Evolutionary conservation across 2,888 invertebrate species (phyloP).

Genomic region (Dascillus cervinus): DNA sequence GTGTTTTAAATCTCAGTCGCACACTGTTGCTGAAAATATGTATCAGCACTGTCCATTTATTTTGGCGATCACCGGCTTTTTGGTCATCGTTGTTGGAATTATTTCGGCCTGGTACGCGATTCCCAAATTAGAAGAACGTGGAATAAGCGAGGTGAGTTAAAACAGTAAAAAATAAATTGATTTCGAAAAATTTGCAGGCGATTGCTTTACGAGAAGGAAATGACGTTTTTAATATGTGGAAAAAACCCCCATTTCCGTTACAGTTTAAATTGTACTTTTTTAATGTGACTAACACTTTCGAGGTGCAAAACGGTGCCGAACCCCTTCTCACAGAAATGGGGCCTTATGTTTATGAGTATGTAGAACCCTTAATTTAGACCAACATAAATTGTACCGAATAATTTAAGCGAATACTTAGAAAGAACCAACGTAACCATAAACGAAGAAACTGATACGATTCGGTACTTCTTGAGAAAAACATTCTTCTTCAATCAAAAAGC

Average conservation of each 20-base stretch:
- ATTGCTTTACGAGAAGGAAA: slow-evolving; percentile 50
- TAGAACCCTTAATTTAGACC: slow-evolving; percentile 9
- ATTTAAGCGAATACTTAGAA: slow-evolving; percentile 23
- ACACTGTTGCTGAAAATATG: too few species aligned
- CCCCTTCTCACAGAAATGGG: slow-evolving; percentile 53
- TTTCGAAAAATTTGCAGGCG: slow-evolving; percentile 39
- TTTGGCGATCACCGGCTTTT: slow-evolving; percentile 29
- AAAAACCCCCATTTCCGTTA: slow-evolving; percentile 50
- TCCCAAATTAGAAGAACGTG: slow-evolving; percentile 42
- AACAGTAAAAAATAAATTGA: slow-evolving; percentile 5
- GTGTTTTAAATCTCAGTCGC: too few species aligned
- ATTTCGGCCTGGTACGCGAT: slow-evolving; percentile 46
- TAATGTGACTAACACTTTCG: slow-evolving; percentile 53
- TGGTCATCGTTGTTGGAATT: slow-evolving; percentile 39
- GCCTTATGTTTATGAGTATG: slow-evolving; percentile 58
- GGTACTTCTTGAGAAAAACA: slow-evolving; percentile 46
- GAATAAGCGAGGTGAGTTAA: slow-evolving; percentile 45
- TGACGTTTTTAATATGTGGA: slow-evolving; percentile 51
- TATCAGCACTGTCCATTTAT: slow-evolving; percentile 24
- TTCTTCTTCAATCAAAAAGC: slow-evolving; percentile 48
- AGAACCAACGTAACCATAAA: slow-evolving; percentile 21
- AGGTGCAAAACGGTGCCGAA: slow-evolving; percentile 45
- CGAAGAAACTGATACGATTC: slow-evolving; percentile 50
- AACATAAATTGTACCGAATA: background rate
- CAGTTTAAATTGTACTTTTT: slow-evolving; percentile 50